Evolutionary conservation across 2,888 invertebrate genomes (phyloP).

Genomic region (Bursaphelenchus okinawaensis): DNA sequence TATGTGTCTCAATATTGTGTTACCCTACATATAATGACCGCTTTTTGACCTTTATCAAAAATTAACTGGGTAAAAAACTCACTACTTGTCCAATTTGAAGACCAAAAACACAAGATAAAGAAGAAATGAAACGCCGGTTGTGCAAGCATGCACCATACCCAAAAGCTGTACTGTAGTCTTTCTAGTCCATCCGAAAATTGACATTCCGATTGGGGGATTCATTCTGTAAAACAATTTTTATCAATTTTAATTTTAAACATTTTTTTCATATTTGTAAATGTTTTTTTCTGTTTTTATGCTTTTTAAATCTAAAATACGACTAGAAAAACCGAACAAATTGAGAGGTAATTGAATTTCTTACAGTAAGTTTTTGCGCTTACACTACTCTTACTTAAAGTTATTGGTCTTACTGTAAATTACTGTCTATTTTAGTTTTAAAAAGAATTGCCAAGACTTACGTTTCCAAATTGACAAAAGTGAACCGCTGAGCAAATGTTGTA

Average conservation of each 20-base stretch:
- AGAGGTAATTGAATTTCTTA: too few species aligned
- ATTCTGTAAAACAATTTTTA: neutral
- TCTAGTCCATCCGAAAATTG: constrained; percentile 6
- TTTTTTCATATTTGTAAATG: too few species aligned
- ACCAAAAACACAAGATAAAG: neutral
- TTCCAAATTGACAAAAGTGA: constrained; percentile 48
- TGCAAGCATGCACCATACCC: neutral
- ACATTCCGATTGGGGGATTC: neutral
- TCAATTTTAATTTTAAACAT: neutral
- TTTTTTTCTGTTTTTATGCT: too few species aligned
- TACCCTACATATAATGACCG: neutral
- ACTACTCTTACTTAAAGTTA: too few species aligned
- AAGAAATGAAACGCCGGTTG: neutral
- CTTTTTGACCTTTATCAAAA: neutral
- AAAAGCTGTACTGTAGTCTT: neutral
- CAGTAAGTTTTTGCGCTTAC: too few species aligned
- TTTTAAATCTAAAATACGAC: too few species aligned
- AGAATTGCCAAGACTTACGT: too few species aligned
- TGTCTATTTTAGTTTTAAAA: too few species aligned
- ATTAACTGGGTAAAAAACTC: neutral
- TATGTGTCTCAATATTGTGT: too few species aligned
- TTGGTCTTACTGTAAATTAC: too few species aligned
- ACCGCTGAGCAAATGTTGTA: constrained; percentile 59
- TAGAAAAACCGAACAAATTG: too few species aligned
- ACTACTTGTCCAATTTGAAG: constrained; percentile 9